phyloP scores from a whole-genome alignment of 2,888 invertebrate species.

The Ichneumoninae sp. region DNA sequence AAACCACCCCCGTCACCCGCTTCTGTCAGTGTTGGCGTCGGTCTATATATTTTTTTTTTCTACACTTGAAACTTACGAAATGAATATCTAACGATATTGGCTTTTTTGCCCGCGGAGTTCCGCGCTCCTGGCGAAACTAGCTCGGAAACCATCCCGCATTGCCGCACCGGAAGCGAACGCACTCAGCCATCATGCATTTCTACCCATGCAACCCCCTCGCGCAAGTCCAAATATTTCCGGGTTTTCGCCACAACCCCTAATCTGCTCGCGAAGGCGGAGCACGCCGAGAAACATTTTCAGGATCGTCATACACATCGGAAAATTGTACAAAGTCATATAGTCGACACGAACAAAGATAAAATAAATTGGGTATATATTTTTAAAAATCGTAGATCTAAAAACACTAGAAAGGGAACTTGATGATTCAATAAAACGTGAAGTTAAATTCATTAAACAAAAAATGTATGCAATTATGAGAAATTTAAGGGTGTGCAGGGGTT shows the following conservation, averaged over 20 bases:
- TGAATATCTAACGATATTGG: constrained; percentile 84
- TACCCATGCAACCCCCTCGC: constrained; percentile 76
- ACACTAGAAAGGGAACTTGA: too few species aligned
- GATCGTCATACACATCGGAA: neutral
- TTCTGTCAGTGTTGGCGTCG: constrained; percentile 67
- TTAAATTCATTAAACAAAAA: neutral
- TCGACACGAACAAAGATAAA: neutral
- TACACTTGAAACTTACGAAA: constrained; percentile 83
- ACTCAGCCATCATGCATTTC: constrained; percentile 54
- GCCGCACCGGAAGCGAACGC: constrained; percentile 5
- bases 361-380: neutral
- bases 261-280: constrained; percentile 6
- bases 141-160: neutral
- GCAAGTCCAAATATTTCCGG: constrained; percentile 77
- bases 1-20: constrained; percentile 55
- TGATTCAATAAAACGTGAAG: too few species aligned
- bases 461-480: neutral
- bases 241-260: constrained; percentile 68
- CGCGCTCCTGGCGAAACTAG: constrained; percentile 23
- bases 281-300: neutral
- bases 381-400: neutral
- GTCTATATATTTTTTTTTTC: constrained; percentile 81
- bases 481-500: neutral
- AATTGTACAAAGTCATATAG: too few species aligned
- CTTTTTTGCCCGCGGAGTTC: constrained; percentile 67